Evolutionary conservation across 2,797 vertebrate species (phyloP).

Genomic region (Emys orbicularis): DNA sequence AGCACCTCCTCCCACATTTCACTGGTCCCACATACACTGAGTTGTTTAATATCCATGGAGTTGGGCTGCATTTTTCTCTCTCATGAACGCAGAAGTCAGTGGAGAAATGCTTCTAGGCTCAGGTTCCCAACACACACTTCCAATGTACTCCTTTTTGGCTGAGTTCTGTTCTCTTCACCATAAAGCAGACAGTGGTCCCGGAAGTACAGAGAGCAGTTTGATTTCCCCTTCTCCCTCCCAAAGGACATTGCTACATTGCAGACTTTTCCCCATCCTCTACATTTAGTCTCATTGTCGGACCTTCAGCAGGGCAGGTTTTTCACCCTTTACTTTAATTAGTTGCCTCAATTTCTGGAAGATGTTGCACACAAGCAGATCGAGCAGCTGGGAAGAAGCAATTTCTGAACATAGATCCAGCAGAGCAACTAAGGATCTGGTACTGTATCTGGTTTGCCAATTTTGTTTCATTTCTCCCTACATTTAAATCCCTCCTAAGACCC

Average conservation of each 20-base stretch:
- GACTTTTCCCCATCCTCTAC: background rate
- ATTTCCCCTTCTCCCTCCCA: background rate
- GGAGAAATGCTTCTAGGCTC: background rate
- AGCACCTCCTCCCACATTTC: background rate
- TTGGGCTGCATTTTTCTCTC: background rate
- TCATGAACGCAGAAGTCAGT: background rate
- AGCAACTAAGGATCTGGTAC: background rate
- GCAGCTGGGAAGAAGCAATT: background rate
- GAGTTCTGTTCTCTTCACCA: too few species aligned
- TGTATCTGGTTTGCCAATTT: too few species aligned
- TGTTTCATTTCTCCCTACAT: background rate
- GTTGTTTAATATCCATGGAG: background rate
- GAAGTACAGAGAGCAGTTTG: background rate
- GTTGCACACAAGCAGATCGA: background rate
- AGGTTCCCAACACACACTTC: background rate
- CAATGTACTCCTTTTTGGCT: too few species aligned
- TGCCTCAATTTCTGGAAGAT: background rate
- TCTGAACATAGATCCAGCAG: background rate
- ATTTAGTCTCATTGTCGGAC: background rate
- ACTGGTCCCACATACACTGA: background rate
- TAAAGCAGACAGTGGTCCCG: background rate
- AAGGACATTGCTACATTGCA: background rate
- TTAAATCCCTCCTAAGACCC: background rate
- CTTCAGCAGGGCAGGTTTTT: background rate
- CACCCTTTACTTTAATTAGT: background rate